phyloP scores from a whole-genome alignment of 2,797 vertebrate species.

The Poecile montanus region DNA sequence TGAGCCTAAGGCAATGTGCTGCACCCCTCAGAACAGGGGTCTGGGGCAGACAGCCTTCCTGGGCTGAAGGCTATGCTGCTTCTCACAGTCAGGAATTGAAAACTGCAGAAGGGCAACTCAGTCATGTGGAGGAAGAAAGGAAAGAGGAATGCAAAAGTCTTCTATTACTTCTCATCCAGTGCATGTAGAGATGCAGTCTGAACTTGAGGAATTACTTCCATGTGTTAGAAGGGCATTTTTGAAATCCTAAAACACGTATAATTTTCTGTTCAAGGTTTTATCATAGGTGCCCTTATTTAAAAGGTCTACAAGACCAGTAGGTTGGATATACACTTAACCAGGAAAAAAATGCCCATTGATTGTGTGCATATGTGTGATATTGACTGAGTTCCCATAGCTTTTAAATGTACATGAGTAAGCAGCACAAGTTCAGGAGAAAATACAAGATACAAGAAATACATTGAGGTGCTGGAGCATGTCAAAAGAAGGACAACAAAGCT shows the following conservation, averaged over 20 bases:
- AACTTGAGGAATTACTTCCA: neutral
- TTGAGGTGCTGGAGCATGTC: neutral
- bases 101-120: neutral
- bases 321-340: neutral
- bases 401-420: neutral
- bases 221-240: neutral
- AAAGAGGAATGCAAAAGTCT: neutral
- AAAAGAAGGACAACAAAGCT: neutral
- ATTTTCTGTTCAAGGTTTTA: neutral
- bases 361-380: neutral
- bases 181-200: neutral
- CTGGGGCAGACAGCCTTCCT: neutral
- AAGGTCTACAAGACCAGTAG: neutral
- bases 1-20: rapidly evolving
- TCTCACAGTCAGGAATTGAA: neutral
- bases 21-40: rapidly evolving
- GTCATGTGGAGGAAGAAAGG: neutral
- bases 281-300: neutral
- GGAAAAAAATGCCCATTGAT: neutral
- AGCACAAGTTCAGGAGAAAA: neutral
- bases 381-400: neutral
- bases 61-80: neutral
- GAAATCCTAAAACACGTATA: neutral
- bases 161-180: neutral
- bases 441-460: no score